Percentiles rank a stretch among this genome's conserved stretches.
Conservation (phyloP, 1,140 invertebrate species). For the Drosophila trapezifrons region DNA sequence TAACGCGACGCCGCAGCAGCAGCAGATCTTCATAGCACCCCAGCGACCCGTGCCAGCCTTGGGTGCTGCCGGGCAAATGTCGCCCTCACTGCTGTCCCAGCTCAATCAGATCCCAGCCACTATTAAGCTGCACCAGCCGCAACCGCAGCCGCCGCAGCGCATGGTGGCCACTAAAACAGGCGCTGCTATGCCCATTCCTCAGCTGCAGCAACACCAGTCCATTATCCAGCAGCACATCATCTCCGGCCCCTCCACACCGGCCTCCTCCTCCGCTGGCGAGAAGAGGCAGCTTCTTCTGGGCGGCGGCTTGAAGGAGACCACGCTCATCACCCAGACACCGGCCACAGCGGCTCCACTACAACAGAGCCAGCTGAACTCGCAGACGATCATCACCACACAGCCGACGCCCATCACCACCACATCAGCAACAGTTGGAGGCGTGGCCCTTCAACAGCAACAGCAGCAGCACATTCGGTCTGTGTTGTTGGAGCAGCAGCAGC, state of each 20-base stretch:
- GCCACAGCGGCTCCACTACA: conserved; percentile 56
- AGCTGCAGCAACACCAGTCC: conserved; percentile 81
- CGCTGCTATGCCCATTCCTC: conserved; percentile 65
- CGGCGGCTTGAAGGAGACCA: conserved; percentile 74
- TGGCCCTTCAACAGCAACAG: conserved; percentile 48
- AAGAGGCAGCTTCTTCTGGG: conserved; percentile 67
- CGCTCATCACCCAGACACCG: conserved; percentile 74
- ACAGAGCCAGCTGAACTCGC: conserved; percentile 76
- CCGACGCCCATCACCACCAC: conserved; percentile 27
- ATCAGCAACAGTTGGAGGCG: conserved; percentile 8
- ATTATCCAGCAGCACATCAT: conserved; percentile 82
- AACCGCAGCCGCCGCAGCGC: conserved; percentile 35
- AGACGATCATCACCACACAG: conserved; percentile 80
- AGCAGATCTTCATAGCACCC: conserved; percentile 78
- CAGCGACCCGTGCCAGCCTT: conserved; percentile 60
- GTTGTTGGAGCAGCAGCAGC: conserved; percentile 57
- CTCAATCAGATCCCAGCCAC: conserved; percentile 81
- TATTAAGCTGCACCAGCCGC: conserved; percentile 77
- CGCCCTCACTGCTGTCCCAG: conserved; percentile 73
- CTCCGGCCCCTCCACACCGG: conserved; percentile 55
- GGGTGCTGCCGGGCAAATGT: conserved; percentile 74
- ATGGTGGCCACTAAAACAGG: conserved; percentile 43
- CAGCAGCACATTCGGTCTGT: conserved; percentile 65
- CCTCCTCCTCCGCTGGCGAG: conserved; percentile 33
- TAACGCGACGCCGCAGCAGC: conserved; percentile 47